Percentiles rank a stretch among this genome's conserved stretches.
Evolutionary conservation across 2,113 vertebrate species (phyloP).

Genomic region (Daphoenositta chrysoptera): DNA sequence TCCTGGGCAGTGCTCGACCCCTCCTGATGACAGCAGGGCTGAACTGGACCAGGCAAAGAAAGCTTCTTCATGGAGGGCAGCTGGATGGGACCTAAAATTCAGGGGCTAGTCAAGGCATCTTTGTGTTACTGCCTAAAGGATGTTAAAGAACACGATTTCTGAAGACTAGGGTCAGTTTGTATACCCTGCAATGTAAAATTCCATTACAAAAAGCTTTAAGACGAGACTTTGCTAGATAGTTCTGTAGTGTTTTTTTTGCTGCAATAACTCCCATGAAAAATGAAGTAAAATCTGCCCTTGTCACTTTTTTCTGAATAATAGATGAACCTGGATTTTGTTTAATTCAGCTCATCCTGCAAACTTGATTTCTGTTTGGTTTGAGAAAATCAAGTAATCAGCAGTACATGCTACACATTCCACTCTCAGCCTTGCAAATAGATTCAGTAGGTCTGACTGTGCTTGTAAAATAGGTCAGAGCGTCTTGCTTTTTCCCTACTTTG

Average conservation of each 20-base stretch:
- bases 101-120: not conserved
- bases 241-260: not conserved
- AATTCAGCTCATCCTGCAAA: not conserved
- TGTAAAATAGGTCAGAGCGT: not conserved
- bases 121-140: not conserved
- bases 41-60: not conserved
- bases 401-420: not conserved
- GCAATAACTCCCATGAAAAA: not conserved
- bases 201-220: not conserved
- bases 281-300: not conserved
- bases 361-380: not conserved
- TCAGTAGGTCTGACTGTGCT: not conserved
- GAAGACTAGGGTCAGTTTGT: not conserved
- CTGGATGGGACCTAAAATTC: not conserved
- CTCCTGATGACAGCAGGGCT: not conserved
- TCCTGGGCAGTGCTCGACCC: not conserved
- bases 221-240: not conserved
- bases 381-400: not conserved
- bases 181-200: not conserved
- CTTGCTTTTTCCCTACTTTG: not conserved
- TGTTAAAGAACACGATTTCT: not conserved
- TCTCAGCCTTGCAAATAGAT: not conserved
- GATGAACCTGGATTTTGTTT: constrained; percentile 8
- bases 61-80: not conserved
- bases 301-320: not conserved